phyloP scores from a whole-genome alignment of 2,888 invertebrate species.

The Drosophila infuscata region DNA sequence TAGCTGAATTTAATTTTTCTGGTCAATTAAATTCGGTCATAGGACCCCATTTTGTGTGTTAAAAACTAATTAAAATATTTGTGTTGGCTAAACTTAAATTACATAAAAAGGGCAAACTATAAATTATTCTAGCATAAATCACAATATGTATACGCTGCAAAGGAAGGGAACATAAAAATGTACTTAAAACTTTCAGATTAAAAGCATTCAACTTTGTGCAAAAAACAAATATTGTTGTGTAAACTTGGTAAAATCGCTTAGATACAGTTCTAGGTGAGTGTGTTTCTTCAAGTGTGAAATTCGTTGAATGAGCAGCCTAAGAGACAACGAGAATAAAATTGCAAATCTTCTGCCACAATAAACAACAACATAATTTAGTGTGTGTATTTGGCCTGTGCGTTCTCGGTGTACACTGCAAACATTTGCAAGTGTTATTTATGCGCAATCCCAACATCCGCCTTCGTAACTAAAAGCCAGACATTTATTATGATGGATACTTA shows the following conservation, averaged over 20 bases:
- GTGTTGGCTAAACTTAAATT: constrained; percentile 3
- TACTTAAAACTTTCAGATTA: constrained; percentile 55
- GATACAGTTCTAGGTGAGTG: constrained; percentile 5
- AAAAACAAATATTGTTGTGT: constrained; percentile 11
- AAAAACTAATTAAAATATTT: neutral
- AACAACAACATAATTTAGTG: constrained; percentile 33
- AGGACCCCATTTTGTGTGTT: neutral
- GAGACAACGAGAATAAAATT: constrained; percentile 13
- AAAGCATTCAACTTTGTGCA: constrained; percentile 10
- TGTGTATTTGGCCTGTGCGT: constrained; percentile 4
- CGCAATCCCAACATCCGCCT: constrained; percentile 10
- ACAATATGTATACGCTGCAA: constrained; percentile 19
- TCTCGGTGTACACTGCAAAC: constrained; percentile 10
- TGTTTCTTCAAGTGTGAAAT: constrained; percentile 21
- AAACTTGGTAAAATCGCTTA: constrained; percentile 21
- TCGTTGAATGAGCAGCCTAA: constrained; percentile 9
- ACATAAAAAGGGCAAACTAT: constrained; percentile 1
- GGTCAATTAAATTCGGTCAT: neutral
- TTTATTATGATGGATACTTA: constrained; percentile 57
- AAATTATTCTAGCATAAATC: constrained; percentile 34
- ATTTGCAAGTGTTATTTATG: constrained; percentile 46
- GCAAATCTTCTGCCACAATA: constrained; percentile 19
- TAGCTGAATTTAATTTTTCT: neutral
- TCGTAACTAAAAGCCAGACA: constrained; percentile 8
- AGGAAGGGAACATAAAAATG: constrained; percentile 27